Evolutionary conservation across 2,113 vertebrate species (phyloP), one percentile per base, ranked within the genome.

Genomic region (Sphyrna mokarran): DNA sequence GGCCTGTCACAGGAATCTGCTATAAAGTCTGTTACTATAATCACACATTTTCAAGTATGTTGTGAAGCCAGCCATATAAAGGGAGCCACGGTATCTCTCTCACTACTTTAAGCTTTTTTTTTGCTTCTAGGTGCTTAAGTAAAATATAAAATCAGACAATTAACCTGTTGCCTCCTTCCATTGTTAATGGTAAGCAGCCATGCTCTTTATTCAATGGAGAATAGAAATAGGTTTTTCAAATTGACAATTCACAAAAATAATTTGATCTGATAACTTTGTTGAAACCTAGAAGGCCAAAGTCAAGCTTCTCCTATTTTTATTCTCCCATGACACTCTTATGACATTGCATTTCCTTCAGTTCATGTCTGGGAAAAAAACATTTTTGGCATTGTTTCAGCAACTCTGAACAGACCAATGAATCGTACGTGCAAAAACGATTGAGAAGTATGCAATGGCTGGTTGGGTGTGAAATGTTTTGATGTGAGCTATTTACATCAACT

Each of bases 291-390:
- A 23, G 68, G 70, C 68, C 6, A 54, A 95, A 63, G 14, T 61
- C 40, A 54, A 16, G 23, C 2, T 48, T 48, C 69, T 43, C 68
- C 26, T 95, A 95, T 95, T 95, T 93, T 93, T 93, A 93, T 93
- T 33, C 61, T 93, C 26, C 87, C 33, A 93, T 93, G 89, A 93
- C 89, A 93, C 40, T 48, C 68, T 72, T 95, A 37, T 95, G 68
- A 76, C 68, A 76, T 95, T 95, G 69, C 40, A 76, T 95, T 95
- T 95, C 94, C 94, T 95, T 48, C 40, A 54, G 69, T 95, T 76
- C 18, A 40, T 94, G 37, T 48, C 94, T 72, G 94, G 94, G 94
- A 95, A 95, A 68, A 70, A 68, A 70, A 93, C 89, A 72, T 48
- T 72, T 70, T 66, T 95, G 94, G 94, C 43, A 72, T 70, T 7